Evolutionary conservation across 2,797 vertebrate genomes (phyloP), one percentile per base, ranked within the genome.

Genomic region (Anabas testudineus): DNA sequence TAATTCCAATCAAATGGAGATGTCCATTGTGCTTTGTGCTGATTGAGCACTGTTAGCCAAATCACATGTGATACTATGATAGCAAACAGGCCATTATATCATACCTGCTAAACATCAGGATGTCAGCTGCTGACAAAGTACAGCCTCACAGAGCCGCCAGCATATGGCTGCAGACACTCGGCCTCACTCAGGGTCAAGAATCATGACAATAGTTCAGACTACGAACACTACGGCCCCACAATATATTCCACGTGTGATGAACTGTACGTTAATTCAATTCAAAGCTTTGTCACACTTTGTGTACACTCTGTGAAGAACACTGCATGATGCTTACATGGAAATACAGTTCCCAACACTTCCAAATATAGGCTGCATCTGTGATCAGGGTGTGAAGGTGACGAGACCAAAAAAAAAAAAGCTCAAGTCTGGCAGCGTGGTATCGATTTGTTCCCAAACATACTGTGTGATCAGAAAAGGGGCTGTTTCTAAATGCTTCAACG

Each of bases 321-420:
- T 0, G 67, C 57, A 42, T 65, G 74, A 71, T 3, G 68, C 70
- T 45, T 57, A 53, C 60, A 46, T 72, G 74, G 67, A 82, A 86
- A 85, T 62, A 24, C 39, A 68, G 48, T 58, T 78, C 41, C 15
- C 42, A 60, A 28, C 63, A 57, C 26, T 41, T 82, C 76, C 41
- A 83, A 81, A 86, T 67, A 78, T 52, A 83, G 74, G 26, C 55
- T 28, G 41, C 59, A 57, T 51, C 51, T 70, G 72, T 32, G 67
- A 81, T 62, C 36, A 52, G 7, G 73, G 54, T 43, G 51, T 58
- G 79, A 63, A 70, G 76, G 75, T 57, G 76, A 61, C 46, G 67
- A 45, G 73, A 74, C 56, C 13, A 46, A 30, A 71, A 24, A 71
- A 70, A 81, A 59, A 12, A 66, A n/a, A n/a, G n/a, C n/a, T n/a